Base-by-base conservation (phyloP, 2,888 invertebrate species). In the Octodonta nipae region DNA sequence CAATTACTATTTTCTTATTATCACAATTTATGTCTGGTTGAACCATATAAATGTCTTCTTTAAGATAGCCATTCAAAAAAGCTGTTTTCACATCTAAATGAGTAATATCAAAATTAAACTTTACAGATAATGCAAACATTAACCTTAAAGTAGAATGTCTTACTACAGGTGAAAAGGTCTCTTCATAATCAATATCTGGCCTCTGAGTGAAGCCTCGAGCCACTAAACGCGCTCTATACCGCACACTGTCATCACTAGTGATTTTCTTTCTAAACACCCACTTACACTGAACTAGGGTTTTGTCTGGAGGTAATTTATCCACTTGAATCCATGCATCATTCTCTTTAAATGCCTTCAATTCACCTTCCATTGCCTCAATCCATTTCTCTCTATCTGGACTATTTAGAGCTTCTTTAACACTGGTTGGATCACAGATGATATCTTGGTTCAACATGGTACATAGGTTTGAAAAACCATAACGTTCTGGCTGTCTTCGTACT, bases 231-330 rank as follows among this genome's bases (percentile, higher is more conserved):
- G 45, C 45, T 7, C 41, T 11, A 32, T 37, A 41, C 6, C 40
- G 22, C 13, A 46, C 35, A 25, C 42, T 33, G 30, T 33, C 35
- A 7, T 43, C 41, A 37, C 26, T 30, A 30, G 46, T 38, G 20
- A 10, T 13, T 35, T 51, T 51, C 13, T 11, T 35, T 28, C 45
- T 46, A 30, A 44, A 49, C 3, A 50, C 49, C 50, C 47, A 53
- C 28, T 49, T 51, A 22, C 43, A 45, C 17, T 47, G n/a, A 26
- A 50, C 49, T 15, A 48, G 36, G n/a, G 30, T 41, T 13, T 7
- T 11, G 13, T 33, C 32, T 15, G 42, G 44, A 14, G 15, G 14
- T 5, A 13, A 5, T 7, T 17, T 5, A 34, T 47, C 42, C 0
- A 40, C 36, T 2, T 51, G 13, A 5, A 42, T 41, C 51, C 47